These are phyloP conservation scores for Rhingia rostrata DNA, from an alignment of 2,888 invertebrate species.

Conservation along the genomic window DNA sequence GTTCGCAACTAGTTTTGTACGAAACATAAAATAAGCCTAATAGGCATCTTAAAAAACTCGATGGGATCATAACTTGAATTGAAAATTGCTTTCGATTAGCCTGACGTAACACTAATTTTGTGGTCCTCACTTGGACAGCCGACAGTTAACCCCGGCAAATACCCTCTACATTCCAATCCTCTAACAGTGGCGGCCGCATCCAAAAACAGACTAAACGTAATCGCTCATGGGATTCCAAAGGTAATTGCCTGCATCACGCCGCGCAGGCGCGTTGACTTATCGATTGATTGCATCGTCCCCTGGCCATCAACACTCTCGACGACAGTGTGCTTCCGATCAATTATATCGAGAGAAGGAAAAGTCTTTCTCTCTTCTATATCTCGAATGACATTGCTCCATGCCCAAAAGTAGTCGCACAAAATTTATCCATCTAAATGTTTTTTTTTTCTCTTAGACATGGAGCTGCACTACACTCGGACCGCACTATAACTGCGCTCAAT, in stretches of 20 bases:
- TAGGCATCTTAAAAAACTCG: no score
- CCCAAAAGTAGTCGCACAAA: constrained; percentile 60
- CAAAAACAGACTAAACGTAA: constrained; percentile 33
- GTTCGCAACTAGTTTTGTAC: no score
- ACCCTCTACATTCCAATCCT: constrained; percentile 6
- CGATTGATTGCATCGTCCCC: constrained; percentile 59
- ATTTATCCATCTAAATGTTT: constrained; percentile 43
- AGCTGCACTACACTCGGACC: not conserved
- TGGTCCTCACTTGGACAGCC: constrained; percentile 31
- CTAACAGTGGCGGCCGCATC: constrained; percentile 8
- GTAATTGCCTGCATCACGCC: constrained; percentile 50
- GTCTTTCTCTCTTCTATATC: constrained; percentile 27
- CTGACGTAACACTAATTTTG: constrained; percentile 22
- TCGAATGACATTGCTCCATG: constrained; percentile 63
- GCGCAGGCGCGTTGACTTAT: constrained; percentile 24
- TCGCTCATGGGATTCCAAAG: constrained; percentile 48
- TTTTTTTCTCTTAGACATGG: not conserved
- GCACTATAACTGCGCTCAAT: not conserved
- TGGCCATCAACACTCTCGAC: constrained; percentile 50
- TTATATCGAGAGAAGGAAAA: constrained; percentile 43
- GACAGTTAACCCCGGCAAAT: constrained; percentile 10
- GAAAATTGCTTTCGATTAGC: not conserved
- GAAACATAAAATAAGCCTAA: no score
- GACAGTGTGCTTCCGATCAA: constrained; percentile 62
- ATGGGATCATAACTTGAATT: not conserved